phyloP scores from a whole-genome alignment of 2,888 invertebrate species.

The Drosophila anomelani region DNA sequence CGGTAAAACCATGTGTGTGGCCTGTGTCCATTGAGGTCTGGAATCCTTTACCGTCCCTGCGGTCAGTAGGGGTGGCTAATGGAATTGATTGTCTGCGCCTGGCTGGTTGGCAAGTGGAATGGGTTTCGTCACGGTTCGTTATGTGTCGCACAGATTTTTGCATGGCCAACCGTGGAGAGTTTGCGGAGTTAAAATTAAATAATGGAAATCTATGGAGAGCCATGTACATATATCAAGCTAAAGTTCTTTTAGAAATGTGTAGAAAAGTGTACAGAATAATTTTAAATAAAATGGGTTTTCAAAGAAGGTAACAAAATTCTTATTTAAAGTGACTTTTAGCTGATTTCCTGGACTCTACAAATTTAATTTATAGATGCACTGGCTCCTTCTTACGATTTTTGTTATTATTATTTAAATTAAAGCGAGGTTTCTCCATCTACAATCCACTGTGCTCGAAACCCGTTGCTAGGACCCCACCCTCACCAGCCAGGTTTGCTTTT shows the following conservation, averaged over 20 bases:
- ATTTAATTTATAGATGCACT: neutral
- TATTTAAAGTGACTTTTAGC: neutral
- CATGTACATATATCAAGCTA: neutral
- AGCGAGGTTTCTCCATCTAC: neutral
- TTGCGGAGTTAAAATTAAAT: neutral
- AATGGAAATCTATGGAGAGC: conserved; percentile 1
- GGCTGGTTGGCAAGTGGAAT: conserved; percentile 52
- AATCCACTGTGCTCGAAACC: neutral
- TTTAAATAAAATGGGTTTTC: neutral
- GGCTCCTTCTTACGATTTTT: neutral
- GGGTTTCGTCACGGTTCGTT: conserved; percentile 35
- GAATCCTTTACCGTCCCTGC: conserved; percentile 1
- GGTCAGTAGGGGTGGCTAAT: conserved; percentile 60
- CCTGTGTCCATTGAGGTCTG: neutral
- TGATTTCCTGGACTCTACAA: neutral
- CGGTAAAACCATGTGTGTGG: conserved; percentile 13
- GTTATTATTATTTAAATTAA: neutral
- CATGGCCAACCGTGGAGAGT: neutral
- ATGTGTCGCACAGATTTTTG: conserved; percentile 18
- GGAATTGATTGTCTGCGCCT: conserved; percentile 72
- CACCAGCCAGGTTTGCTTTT: conserved; percentile 5
- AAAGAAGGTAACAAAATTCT: neutral
- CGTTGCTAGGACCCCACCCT: neutral
- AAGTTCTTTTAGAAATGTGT: too few species aligned
- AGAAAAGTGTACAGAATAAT: neutral